Evolutionary conservation across 2,113 vertebrate genomes (phyloP), one percentile per base, ranked within the genome.

Genomic region (Amazona guildingii): DNA sequence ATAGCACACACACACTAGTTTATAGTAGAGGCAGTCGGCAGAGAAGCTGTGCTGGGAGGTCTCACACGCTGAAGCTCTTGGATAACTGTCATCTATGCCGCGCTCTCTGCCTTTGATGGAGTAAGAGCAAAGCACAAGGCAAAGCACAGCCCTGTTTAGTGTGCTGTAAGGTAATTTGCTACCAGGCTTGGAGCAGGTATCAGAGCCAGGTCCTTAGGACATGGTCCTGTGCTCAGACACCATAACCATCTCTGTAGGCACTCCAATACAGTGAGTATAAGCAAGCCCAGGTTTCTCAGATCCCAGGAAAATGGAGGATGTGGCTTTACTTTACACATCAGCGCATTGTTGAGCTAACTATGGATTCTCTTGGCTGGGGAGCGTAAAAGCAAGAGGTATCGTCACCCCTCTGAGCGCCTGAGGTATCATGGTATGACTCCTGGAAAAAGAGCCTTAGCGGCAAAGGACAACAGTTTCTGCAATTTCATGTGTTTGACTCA

Each of bases 31-130:
- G 59, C 80, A 94, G 80, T 72, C 11, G 2, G 37, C 49, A 62
- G 78, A 89, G 81, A 37, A 64, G 25, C 59, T 89, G 16, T 52
- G 7, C 84, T 70, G 96, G 83, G 91, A 94, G 92, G 91, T 94
- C 92, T 96, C 21, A 48, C 0, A 3, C 19, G 46, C 69, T 96
- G 61, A 66, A 37, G 55, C 37, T 92, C 81, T 63, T 46, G 59
- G 72, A 54, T 87, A 70, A 49, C 62, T 43, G 64, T 77, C 46
- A 21, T 77, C 82, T 54, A 37, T 1, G 3, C 3, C 3, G 7
- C 14, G 15, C 16, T 43, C 63, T 83, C 54, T 83, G 83, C 73
- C 43, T 90, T 59, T 88, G 85, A 33, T 61, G 39, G 24, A 54
- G 12, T 14, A n/a, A 20, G 25, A 72, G 21, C 0, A 59, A 35